These are phyloP conservation scores for Rhingia rostrata DNA, from an alignment of 2,888 invertebrate genomes.

Conservation along the genomic window DNA sequence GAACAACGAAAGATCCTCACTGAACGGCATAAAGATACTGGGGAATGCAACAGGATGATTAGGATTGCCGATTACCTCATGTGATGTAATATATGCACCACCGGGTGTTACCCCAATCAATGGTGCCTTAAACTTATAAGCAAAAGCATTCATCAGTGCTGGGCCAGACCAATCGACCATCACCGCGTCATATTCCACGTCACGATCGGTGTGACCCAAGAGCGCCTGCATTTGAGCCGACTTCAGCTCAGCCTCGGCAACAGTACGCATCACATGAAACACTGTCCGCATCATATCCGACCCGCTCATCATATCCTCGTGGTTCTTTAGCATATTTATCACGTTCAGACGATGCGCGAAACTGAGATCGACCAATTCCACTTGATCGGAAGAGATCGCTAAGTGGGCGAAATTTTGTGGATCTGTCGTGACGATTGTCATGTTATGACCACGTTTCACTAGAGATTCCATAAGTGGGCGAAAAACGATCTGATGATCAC, in stretches of 20 bases:
- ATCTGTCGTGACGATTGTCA: conserved; percentile 83
- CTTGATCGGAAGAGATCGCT: conserved; percentile 34
- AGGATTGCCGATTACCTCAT: conserved; percentile 84
- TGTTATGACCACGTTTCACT: conserved; percentile 83
- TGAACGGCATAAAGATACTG: conserved; percentile 83
- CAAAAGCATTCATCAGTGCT: conserved; percentile 84
- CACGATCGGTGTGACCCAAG: conserved; percentile 56
- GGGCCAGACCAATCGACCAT: conserved; percentile 84
- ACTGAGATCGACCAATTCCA: conserved; percentile 82
- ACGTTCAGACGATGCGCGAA: conserved; percentile 76
- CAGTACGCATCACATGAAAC: conserved; percentile 75
- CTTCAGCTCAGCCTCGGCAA: conserved; percentile 76
- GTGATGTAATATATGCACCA: conserved; percentile 83
- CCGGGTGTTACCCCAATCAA: conserved; percentile 84
- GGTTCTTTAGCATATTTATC: conserved; percentile 73
- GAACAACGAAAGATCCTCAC: conserved; percentile 82
- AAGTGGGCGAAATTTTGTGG: conserved; percentile 80
- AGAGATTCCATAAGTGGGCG: conserved; percentile 82
- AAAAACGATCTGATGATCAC: conserved; percentile 84
- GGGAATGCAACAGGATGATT: conserved; percentile 84
- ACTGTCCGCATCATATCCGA: conserved; percentile 76
- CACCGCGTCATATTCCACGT: conserved; percentile 84
- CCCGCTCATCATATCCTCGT: conserved; percentile 74
- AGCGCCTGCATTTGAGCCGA: conserved; percentile 76
- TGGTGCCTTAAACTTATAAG: conserved; percentile 84